These are phyloP conservation scores for Drosophila dunni DNA, from an alignment of 1,140 invertebrate genomes.

Conservation along the genomic window DNA sequence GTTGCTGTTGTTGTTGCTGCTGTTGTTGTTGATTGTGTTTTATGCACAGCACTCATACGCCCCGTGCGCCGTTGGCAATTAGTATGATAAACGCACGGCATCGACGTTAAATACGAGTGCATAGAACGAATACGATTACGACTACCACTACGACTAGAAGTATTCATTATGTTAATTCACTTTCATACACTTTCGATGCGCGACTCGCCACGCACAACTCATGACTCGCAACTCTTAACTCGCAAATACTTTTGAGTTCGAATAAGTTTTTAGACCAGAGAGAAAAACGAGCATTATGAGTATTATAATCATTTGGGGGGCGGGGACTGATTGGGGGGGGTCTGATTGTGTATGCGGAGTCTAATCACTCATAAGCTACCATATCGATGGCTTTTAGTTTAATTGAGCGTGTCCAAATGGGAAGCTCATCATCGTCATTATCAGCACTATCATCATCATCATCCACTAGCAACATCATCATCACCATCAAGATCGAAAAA, in stretches of 20 bases:
- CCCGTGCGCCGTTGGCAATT: constrained; percentile 30
- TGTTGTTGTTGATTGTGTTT: background rate
- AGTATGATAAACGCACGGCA: constrained; percentile 37
- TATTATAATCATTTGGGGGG: background rate
- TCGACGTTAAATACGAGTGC: constrained; percentile 2
- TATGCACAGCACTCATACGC: constrained; percentile 23
- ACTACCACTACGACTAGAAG: constrained; percentile 26
- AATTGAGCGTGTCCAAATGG: constrained; percentile 64
- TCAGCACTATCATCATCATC: constrained; percentile 20
- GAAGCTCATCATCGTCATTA: constrained; percentile 12
- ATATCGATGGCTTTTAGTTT: constrained; percentile 66
- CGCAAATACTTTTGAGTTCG: no score
- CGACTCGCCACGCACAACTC: background rate
- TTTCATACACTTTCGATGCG: constrained; percentile 38
- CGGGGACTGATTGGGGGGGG: background rate
- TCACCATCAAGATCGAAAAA: constrained; percentile 32
- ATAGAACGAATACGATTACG: constrained; percentile 2
- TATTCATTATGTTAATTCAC: constrained; percentile 76
- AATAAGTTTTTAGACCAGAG: background rate
- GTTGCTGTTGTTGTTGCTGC: constrained; percentile 4
- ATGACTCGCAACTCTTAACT: no score
- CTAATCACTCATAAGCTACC: constrained; percentile 38
- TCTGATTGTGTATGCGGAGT: constrained; percentile 11
- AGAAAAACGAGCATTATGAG: constrained; percentile 46
- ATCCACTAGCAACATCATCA: constrained; percentile 10